Evolutionary conservation across 2,113 vertebrate genomes (phyloP), one percentile per base, ranked within the genome.

Genomic region (Tetrax tetrax): DNA sequence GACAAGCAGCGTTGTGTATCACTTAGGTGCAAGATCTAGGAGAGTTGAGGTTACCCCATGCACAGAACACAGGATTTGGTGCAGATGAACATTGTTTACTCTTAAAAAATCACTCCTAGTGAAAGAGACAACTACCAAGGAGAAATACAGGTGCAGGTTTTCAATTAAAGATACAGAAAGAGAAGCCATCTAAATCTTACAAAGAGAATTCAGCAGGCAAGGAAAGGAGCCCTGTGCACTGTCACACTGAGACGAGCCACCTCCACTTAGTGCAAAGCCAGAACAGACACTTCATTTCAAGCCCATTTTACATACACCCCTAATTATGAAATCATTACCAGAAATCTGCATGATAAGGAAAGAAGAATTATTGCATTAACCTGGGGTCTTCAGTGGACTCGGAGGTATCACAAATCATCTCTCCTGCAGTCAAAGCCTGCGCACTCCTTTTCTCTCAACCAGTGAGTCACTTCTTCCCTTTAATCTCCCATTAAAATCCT

Each of bases 401-500:
- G 1, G 87, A 94, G 57, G 87, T 65, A 90, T 68, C 61, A 82
- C 29, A 25, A 93, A 96, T 81, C 89, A 79, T 59, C 89, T 93
- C 89, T 91, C 93, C 91, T 72, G 87, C 95, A 96, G 91, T 87
- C 93, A 91, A 85, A 95, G 87, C 87, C 87, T 87, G 87, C 18
- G 5, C 66, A 43, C 70, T 93, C 94, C 81, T 80, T 85, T 94
- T 74, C 84, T 96, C 74, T 94, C 89, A 94, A 85, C 96, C 87
- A 96, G 91, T 93, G 85, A 95, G 86, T 96, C 95, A 89, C 91
- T 95, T 96, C 72, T 98, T 96, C 80, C 76, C 80, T 94, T 96
- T 95, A 96, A 96, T 96, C 77, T 91, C 93, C 91, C 90, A 97
- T 96, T 98, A 94, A 97, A 97, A 98, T 96, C 92, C 84, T 86